Evolutionary conservation across 2,888 invertebrate genomes (phyloP), one percentile per base, ranked within the genome.

Genomic region (Troides helena): DNA sequence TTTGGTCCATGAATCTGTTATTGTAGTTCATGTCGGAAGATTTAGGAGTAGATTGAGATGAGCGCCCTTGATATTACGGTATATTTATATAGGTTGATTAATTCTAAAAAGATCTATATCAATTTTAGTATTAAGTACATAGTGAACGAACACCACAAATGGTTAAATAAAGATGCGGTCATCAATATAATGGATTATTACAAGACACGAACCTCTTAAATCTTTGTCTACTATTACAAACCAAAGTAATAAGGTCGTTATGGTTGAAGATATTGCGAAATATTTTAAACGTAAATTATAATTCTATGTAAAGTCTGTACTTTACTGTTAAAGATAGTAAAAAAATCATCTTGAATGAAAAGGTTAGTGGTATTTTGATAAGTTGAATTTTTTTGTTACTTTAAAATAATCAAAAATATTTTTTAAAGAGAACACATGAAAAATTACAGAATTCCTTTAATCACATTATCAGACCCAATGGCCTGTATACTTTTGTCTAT

Each of bases 171-270:
- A 62, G 39, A 60, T 43, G 61, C 57, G 21, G 43, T 56, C 69
- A 65, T 69, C 25, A 56, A 65, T 61, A 43, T 61, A 65, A 65
- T 57, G 65, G 53, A 39, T 25, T 36, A 30, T 65, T 57, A 60
- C 69, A 61, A 30, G 46, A 65, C 69, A 61, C 64, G n/a, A 63
- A 53, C 46, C 62, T 21, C 10, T 63, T 59, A 36, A 58, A 56
- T 53, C 59, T 58, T 64, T 39, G 43, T 25, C 39, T 14, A 65
- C 65, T 61, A 61, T 23, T 65, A 23, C 46, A 17, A n/a, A 23
- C 46, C 50, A 62, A 63, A 56, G 17, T 68, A 68, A 63, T 64
- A 46, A 14, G 50, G n/a, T 60, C 23, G 18, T 68, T 68, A 68
- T 8, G 18, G 18, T 53, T 30, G 18, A 12, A 14, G 12, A 30